Percentiles rank a stretch among this genome's conserved stretches.
Evolutionary conservation across 2,888 invertebrate species (phyloP).

Genomic region (Patella ulyssiponensis): DNA sequence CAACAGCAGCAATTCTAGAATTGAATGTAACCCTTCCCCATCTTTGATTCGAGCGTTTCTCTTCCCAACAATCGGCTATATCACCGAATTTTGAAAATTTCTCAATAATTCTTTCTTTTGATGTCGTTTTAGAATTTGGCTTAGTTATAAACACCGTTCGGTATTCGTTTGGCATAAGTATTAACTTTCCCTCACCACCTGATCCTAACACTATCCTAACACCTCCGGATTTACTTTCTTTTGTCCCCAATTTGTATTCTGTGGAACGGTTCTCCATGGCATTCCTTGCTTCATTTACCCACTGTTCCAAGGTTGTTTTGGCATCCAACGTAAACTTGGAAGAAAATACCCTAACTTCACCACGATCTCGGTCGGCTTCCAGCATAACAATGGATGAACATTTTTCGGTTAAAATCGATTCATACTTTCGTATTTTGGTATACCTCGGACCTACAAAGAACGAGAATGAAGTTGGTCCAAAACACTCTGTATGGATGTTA

Average conservation of each 20-base stretch:
- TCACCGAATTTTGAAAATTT: conserved; percentile 46
- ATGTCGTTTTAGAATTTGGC: conserved; percentile 24
- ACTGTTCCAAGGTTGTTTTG: conserved; percentile 10
- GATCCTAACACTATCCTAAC: conserved; percentile 46
- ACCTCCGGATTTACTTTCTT: conserved; percentile 26
- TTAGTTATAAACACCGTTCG: conserved; percentile 43
- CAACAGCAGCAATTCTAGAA: conserved; percentile 24
- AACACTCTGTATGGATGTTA: conserved; percentile 37
- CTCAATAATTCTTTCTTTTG: conserved; percentile 24
- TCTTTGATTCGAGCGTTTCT: conserved; percentile 27
- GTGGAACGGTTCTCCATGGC: conserved; percentile 30
- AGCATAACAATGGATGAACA: conserved; percentile 43
- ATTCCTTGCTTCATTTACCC: conserved; percentile 27
- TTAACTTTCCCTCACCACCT: conserved; percentile 45
- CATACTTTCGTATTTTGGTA: conserved; percentile 42
- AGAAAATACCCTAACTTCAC: conserved; percentile 47
- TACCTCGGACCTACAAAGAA: conserved; percentile 53
- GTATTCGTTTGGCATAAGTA: conserved; percentile 54
- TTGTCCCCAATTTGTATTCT: conserved; percentile 36
- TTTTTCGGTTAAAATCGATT: conserved; percentile 33
- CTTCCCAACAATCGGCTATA: conserved; percentile 35
- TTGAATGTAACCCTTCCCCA: conserved; percentile 57
- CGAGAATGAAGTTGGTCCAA: conserved; percentile 47
- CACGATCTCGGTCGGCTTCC: conserved; percentile 48
- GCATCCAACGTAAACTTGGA: conserved; percentile 4